phyloP scores from a whole-genome alignment of 2,797 vertebrate genomes.

The Platyrinchus mystaceus region DNA sequence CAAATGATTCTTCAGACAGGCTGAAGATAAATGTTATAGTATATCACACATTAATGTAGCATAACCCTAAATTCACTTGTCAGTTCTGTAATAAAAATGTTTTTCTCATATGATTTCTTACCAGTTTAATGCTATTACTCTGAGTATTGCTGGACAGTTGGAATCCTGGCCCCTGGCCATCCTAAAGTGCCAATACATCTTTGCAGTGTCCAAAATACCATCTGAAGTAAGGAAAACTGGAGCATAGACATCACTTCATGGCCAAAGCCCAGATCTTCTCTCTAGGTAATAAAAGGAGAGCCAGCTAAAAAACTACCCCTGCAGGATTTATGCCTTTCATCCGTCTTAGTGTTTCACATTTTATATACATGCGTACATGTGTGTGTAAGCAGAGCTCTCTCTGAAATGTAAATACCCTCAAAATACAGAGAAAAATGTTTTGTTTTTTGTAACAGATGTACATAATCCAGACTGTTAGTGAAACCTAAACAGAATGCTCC shows the following conservation, averaged over 20 bases:
- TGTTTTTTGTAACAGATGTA: slow-evolving; percentile 41
- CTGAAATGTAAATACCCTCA: slow-evolving; percentile 39
- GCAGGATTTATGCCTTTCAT: neutral
- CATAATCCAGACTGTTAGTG: slow-evolving; percentile 26
- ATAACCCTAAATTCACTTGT: slow-evolving; percentile 35
- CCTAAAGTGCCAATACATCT: slow-evolving; percentile 45
- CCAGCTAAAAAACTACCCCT: neutral
- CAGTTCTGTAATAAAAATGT: slow-evolving; percentile 29
- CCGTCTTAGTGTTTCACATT: neutral
- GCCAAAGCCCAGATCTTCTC: slow-evolving; percentile 18
- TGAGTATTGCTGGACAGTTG: slow-evolving; percentile 50
- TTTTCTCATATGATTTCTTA: slow-evolving; percentile 51
- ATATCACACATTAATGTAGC: slow-evolving; percentile 25
- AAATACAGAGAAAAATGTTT: neutral
- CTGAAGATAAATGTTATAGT: neutral
- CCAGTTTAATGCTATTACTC: slow-evolving; percentile 44
- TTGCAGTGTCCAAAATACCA: slow-evolving; percentile 46
- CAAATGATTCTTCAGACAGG: slow-evolving; percentile 52
- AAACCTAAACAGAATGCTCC: slow-evolving; percentile 24
- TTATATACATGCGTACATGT: neutral
- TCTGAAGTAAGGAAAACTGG: slow-evolving; percentile 15
- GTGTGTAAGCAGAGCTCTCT: neutral
- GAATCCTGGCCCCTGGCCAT: slow-evolving; percentile 48
- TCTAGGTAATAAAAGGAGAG: slow-evolving; percentile 12
- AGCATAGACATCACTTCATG: neutral